Base-by-base conservation (phyloP, 2,888 invertebrate genomes). In the Chrysolina americana region DNA sequence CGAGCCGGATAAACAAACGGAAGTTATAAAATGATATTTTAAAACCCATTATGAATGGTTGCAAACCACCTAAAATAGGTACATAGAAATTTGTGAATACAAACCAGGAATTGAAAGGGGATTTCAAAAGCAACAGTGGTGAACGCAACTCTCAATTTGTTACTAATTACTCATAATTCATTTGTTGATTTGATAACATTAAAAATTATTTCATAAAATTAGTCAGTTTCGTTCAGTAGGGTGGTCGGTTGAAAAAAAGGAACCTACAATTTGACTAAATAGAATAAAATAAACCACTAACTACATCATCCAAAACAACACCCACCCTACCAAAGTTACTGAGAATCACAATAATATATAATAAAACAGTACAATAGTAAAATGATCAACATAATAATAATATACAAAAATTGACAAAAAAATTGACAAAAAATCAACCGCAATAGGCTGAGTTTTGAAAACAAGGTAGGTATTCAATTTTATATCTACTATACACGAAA, bases 281-380 rank as follows among this genome's bases (percentile, higher is more conserved):
- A 65, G 9, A 65, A 53, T 53, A 47, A 64, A 73, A 68, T 28
- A 73, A 41, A 78, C 68, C 69, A 75, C 65, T 53, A 74, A 78
- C 80, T 79, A 70, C 75, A 59, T 21, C 28, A 71, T 63, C 47
- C 44, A 68, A 63, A 47, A 65, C 21, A 71, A 84, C 87, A 87
- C 87, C 87, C 87, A 87, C 87, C 88, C 88, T 88, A 88, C 87
- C 87, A 88, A 88, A 86, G 86, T 82, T 73, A 84, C 84, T 84
- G 84, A 85, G 84, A 82, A 68, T 68, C 71, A 72, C 73, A 73
- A 78, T 77, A 77, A 76, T 71, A 80, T 75, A 81, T 71, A 78
- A 65, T 63, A 69, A n/a, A 56, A 65, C 19, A 19, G 65, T 66
- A 69, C 17, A 66, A 69, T 19, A 59, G 63, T 72, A 75, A 23